Percentiles rank a stretch among this genome's conserved stretches.
Conservation (phyloP, 2,888 invertebrate genomes). For the Coecobrya sp. region DNA sequence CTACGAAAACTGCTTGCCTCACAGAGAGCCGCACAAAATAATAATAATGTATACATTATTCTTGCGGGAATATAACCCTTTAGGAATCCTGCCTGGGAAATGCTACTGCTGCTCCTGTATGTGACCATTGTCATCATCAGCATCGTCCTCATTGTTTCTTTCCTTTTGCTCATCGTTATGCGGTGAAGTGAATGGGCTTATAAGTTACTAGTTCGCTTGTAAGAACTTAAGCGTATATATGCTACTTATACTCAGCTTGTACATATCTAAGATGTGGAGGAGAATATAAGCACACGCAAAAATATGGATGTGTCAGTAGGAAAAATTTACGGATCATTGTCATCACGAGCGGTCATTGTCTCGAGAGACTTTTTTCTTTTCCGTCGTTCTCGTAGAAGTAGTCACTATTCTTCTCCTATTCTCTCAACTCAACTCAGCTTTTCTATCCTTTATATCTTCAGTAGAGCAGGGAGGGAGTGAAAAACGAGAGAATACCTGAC, state of each 20-base stretch:
- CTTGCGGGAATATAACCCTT: conserved; percentile 49
- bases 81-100: conserved; percentile 25
- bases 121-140: conserved; percentile 27
- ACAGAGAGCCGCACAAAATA: conserved; percentile 32
- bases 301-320: conserved; percentile 69
- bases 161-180: conserved; percentile 43
- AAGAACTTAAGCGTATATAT: not conserved
- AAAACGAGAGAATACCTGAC: conserved; percentile 51
- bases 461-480: conserved; percentile 3
- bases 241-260: not conserved
- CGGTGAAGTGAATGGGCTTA: not conserved
- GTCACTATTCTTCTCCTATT: conserved; percentile 13
- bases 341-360: conserved; percentile 76
- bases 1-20: conserved; percentile 1
- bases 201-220: not conserved
- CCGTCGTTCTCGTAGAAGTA: not conserved
- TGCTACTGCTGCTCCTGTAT: not conserved
- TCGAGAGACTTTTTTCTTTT: conserved; percentile 60
- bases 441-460: conserved; percentile 15
- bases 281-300: conserved; percentile 21
- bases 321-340: conserved; percentile 76
- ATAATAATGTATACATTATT: conserved; percentile 71
- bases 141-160: conserved; percentile 56
- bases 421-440: conserved; percentile 44
- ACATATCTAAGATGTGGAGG: not conserved